Conservation (phyloP, 2,113 vertebrate species). For the Nycticebus coucang region DNA sequence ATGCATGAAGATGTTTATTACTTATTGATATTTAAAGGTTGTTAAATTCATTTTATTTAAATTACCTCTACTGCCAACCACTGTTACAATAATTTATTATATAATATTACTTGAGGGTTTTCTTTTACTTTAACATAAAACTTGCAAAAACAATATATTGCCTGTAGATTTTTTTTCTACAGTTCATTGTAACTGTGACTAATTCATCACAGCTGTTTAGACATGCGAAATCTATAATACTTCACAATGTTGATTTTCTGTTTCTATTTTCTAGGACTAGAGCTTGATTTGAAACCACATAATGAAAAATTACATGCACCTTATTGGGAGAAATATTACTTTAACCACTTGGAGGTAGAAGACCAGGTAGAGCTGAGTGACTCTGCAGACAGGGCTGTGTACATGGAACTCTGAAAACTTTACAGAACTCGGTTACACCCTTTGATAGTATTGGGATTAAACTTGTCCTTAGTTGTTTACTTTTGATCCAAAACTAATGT, state of each 20-base stretch:
- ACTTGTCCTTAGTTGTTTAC: neutral
- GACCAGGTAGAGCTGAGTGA: neutral
- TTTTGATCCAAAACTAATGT: neutral
- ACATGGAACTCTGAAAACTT: neutral
- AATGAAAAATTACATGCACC: constrained; percentile 73
- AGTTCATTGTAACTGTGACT: constrained; percentile 81
- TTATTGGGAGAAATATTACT: constrained; percentile 63
- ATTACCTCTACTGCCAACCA: constrained; percentile 80
- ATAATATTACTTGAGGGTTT: constrained; percentile 78
- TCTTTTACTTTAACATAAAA: constrained; percentile 80
- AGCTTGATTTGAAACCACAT: constrained; percentile 77
- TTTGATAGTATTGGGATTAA: neutral
- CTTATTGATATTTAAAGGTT: constrained; percentile 85
- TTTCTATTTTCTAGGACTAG: constrained; percentile 76
- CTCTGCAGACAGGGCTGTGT: neutral
- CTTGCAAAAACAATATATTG: constrained; percentile 80
- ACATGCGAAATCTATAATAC: constrained; percentile 81
- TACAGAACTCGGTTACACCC: neutral
- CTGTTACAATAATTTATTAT: constrained; percentile 78
- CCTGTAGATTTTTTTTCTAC: constrained; percentile 75
- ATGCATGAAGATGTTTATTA: constrained; percentile 83
- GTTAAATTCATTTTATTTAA: constrained; percentile 85
- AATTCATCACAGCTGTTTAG: constrained; percentile 81
- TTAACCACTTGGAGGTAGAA: constrained; percentile 60
- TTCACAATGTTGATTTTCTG: constrained; percentile 68